Evolutionary conservation across 2,888 invertebrate genomes (phyloP).

Genomic region (Pristionchus arcanus): DNA sequence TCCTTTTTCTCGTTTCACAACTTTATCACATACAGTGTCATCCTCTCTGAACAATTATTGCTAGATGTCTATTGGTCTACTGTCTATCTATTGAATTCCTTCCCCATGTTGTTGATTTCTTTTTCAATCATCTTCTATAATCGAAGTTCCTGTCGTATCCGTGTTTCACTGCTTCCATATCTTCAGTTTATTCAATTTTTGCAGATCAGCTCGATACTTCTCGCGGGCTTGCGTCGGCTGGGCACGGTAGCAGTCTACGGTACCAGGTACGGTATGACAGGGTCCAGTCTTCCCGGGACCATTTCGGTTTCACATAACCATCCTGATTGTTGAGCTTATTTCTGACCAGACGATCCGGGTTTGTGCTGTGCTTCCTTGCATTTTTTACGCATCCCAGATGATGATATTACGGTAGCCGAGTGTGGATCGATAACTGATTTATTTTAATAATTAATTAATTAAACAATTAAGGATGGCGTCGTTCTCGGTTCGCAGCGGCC

Average conservation of each 20-base stretch:
- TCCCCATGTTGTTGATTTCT: not conserved
- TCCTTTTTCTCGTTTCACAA: too few species aligned
- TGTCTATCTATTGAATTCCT: not conserved
- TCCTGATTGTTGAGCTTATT: too few species aligned
- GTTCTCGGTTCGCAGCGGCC: constrained; percentile 27
- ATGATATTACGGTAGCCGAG: not conserved
- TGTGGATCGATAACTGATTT: not conserved
- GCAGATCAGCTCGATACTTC: constrained; percentile 23
- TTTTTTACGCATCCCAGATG: too few species aligned
- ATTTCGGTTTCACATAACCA: too few species aligned
- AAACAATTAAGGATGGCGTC: constrained; percentile 34
- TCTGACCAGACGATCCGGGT: not conserved
- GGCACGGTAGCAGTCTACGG: constrained; percentile 39
- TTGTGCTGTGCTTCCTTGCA: too few species aligned
- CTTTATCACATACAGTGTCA: too few species aligned
- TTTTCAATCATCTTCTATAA: not conserved
- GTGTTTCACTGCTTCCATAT: not conserved
- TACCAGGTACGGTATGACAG: constrained; percentile 18
- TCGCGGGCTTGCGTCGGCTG: constrained; percentile 18
- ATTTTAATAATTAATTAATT: not conserved
- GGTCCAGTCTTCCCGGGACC: too few species aligned
- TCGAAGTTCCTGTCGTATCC: not conserved
- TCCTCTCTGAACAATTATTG: too few species aligned
- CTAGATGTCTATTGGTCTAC: too few species aligned
- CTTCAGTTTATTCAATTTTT: not conserved